Percentiles rank a stretch among this genome's conserved stretches.
phyloP scores from a whole-genome alignment of 2,888 invertebrate species.

The Drymonia ruficornis region DNA sequence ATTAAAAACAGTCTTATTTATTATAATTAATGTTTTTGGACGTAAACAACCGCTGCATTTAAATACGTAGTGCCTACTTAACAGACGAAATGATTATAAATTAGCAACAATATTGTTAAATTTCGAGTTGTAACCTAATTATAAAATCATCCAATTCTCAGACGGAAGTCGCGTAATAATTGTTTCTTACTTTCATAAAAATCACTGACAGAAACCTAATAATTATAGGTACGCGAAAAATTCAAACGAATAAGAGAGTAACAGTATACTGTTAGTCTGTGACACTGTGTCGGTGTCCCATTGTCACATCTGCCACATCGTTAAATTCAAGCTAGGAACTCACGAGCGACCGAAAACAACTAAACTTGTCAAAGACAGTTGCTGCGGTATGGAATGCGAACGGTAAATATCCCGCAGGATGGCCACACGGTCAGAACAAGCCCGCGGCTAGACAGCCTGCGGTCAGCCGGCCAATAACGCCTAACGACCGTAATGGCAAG shows the following conservation, averaged over 20 bases:
- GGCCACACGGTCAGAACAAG: conserved; percentile 12
- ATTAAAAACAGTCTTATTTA: not conserved
- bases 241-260: too few relatives aligned
- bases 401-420: conserved; percentile 51
- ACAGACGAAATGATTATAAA: not conserved
- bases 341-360: too few relatives aligned
- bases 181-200: too few relatives aligned
- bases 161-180: too few relatives aligned
- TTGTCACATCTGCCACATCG: too few relatives aligned
- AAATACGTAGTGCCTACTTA: not conserved
- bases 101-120: not conserved
- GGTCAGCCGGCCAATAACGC: conserved; percentile 30
- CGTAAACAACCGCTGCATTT: not conserved
- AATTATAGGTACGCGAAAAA: too few relatives aligned
- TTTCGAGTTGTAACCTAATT: not conserved
- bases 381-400: conserved; percentile 37
- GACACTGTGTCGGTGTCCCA: too few relatives aligned
- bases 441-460: conserved; percentile 20
- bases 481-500: conserved; percentile 49
- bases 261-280: too few relatives aligned
- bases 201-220: too few relatives aligned
- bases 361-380: conserved; percentile 4
- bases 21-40: conserved; percentile 1
- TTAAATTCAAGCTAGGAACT: too few relatives aligned
- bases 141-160: too few relatives aligned